Conservation (phyloP, 1,140 invertebrate genomes). For the Cheumatopsyche charites region DNA sequence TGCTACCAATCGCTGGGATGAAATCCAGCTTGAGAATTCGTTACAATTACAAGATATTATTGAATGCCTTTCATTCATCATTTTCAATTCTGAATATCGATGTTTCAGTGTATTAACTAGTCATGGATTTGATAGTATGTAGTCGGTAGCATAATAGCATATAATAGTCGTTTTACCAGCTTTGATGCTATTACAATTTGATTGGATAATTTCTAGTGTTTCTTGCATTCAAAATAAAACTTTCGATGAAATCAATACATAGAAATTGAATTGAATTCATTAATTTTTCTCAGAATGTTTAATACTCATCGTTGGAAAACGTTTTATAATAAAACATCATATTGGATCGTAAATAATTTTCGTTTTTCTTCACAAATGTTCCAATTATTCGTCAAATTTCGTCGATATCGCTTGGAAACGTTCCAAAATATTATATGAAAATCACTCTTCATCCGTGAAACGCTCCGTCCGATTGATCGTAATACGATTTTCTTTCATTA, state of each 20-base stretch:
- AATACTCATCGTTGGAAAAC: not conserved
- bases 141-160: not conserved
- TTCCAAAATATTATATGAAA: not conserved
- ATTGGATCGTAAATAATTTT: not conserved
- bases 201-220: slow-evolving; percentile 38
- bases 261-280: no score
- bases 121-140: not conserved
- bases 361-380: not conserved
- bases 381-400: not conserved
- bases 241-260: no score
- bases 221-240: no score
- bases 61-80: no score
- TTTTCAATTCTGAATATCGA: no score
- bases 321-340: not conserved
- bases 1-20: no score
- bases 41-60: no score
- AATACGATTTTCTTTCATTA: slow-evolving; percentile 17
- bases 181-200: slow-evolving; percentile 22
- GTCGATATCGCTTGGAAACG: not conserved
- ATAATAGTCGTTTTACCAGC: slow-evolving; percentile 14
- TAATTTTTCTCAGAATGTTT: no score
- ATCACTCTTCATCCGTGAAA: not conserved
- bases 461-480: not conserved
- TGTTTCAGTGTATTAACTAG: no score
- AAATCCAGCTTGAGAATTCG: no score